These are phyloP conservation scores for Drosophila robusta DNA, from an alignment of 2,888 invertebrate genomes.

Conservation along the genomic window DNA sequence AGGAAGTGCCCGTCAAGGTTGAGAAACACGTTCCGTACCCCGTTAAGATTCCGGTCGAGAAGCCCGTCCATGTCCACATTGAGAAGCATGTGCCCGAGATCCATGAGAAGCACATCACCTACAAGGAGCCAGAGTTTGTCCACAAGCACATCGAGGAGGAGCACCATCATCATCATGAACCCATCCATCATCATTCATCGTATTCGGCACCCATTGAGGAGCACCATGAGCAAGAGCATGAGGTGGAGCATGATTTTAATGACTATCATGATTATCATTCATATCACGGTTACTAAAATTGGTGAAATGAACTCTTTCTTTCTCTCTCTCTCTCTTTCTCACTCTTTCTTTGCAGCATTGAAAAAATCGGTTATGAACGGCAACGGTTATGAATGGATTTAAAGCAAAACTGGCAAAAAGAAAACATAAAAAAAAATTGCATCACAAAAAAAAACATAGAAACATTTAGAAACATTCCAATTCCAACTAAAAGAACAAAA, in stretches of 20 bases:
- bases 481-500: constrained; percentile 9
- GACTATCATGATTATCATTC: constrained; percentile 82
- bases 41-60: constrained; percentile 89
- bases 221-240: constrained; percentile 83
- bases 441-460: constrained; percentile 14
- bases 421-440: not conserved
- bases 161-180: constrained; percentile 79
- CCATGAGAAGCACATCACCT: constrained; percentile 88
- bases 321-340: constrained; percentile 70
- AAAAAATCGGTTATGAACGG: constrained; percentile 55
- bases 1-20: constrained; percentile 88
- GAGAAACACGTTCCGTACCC: constrained; percentile 90
- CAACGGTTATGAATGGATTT: constrained; percentile 58
- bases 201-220: constrained; percentile 72
- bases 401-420: constrained; percentile 25
- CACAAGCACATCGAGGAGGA: constrained; percentile 86
- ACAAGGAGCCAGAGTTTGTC: constrained; percentile 89
- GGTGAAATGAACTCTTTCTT: constrained; percentile 63
- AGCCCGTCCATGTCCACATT: constrained; percentile 90
- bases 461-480: constrained; percentile 21
- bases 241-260: constrained; percentile 73
- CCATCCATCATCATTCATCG: constrained; percentile 70
- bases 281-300: constrained; percentile 73
- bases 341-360: constrained; percentile 81
- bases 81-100: constrained; percentile 89